Evolutionary conservation across 1,140 invertebrate species (phyloP).

Genomic region (Ceratina japonica): DNA sequence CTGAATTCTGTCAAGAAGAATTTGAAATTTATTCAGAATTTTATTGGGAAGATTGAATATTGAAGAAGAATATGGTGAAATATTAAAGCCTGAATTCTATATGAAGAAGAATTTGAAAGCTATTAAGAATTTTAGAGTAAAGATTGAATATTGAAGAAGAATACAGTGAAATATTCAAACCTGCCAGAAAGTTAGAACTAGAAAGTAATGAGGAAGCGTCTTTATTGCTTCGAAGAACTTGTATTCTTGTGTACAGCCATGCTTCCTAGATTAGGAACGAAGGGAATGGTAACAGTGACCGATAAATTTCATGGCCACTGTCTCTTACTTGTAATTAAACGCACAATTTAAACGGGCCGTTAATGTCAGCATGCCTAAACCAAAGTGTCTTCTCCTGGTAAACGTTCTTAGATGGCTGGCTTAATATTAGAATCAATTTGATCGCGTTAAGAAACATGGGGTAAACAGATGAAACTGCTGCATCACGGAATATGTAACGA

Average conservation of each 20-base stretch:
- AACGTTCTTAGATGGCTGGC: constrained; percentile 31
- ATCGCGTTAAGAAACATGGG: not conserved
- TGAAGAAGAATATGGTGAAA: too few relatives aligned
- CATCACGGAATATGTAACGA: not conserved
- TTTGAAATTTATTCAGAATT: too few relatives aligned
- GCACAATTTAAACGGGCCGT: constrained; percentile 77
- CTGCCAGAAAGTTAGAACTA: constrained; percentile 39
- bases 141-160: too few relatives aligned
- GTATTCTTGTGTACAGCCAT: constrained; percentile 65
- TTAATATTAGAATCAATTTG: constrained; percentile 26
- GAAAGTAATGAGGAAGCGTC: constrained; percentile 60
- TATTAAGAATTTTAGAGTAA: too few relatives aligned
- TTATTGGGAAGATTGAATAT: too few relatives aligned
- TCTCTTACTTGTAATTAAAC: constrained; percentile 79
- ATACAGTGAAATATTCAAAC: too few relatives aligned
- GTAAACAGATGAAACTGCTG: not conserved
- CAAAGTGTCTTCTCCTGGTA: constrained; percentile 53
- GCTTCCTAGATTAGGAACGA: constrained; percentile 74
- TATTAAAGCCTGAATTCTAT: too few relatives aligned
- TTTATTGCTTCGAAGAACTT: constrained; percentile 58
- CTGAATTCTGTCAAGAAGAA: too few relatives aligned
- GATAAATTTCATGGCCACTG: constrained; percentile 75
- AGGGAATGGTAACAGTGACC: constrained; percentile 75
- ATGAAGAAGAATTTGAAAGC: too few relatives aligned
- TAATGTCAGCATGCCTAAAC: constrained; percentile 73